A percentile compares a stretch with the other conserved stretches of the same genome.
phyloP scores from a whole-genome alignment of 2,113 vertebrate genomes.

The Atrichornis clamosus region DNA sequence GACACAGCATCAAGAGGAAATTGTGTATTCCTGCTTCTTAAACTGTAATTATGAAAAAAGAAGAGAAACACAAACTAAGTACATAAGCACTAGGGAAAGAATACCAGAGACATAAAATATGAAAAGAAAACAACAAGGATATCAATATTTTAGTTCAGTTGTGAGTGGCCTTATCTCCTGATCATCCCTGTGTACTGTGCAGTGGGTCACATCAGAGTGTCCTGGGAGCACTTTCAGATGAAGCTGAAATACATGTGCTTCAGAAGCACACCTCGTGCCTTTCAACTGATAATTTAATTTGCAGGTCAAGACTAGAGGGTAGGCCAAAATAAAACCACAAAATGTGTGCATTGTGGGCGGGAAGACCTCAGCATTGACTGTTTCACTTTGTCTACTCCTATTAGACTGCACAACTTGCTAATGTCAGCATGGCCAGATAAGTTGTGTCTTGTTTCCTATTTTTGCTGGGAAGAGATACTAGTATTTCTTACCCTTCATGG shows the following conservation, averaged over 20 bases:
- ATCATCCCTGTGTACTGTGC: accelerated
- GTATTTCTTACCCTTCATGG: not conserved
- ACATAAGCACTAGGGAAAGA: not conserved
- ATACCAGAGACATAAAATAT: not conserved
- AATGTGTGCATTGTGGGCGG: not conserved
- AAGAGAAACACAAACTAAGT: not conserved
- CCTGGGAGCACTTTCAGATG: not conserved
- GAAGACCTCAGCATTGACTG: not conserved
- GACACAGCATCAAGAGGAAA: not conserved
- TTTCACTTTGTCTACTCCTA: not conserved
- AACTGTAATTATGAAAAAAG: not conserved
- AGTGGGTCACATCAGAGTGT: not conserved
- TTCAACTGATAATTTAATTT: not conserved
- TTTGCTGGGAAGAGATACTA: not conserved
- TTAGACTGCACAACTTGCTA: not conserved
- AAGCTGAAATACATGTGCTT: not conserved
- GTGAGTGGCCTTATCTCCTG: not conserved
- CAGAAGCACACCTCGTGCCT: not conserved
- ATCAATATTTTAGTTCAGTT: not conserved
- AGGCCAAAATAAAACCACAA: not conserved
- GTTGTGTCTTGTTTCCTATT: not conserved
- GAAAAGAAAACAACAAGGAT: not conserved
- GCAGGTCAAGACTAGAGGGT: not conserved
- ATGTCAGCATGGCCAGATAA: not conserved
- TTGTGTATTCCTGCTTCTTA: not conserved